Base-by-base conservation (phyloP, 2,888 invertebrate species). In the Scaptomyza caliginosa region DNA sequence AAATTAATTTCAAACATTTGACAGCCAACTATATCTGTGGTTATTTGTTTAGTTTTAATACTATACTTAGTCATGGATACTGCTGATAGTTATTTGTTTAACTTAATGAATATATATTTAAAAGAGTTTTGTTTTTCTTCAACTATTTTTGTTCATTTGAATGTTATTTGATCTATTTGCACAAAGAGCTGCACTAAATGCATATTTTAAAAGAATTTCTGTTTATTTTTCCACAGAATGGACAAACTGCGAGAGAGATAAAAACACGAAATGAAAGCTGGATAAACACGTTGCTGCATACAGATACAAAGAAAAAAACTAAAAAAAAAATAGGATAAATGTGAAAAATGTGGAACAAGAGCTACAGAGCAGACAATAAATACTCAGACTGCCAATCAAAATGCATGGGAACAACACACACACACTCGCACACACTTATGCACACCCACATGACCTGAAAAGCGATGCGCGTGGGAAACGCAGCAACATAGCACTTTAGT, bases 1-100 rank as follows among this genome's bases (percentile, higher is more conserved):
- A 77, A 83, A 58, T 46, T 52, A 68, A 78, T 78, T 36, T 55
- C 40, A 67, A 32, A 26, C 26, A 24, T 70, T 17, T 58, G 51
- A 48, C 48, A 57, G n/a, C 1, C 19, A 21, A 16, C 21, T 49
- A 13, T 38, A 43, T 24, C n/a, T 45, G 23, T 7, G 19, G 16
- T 7, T 30, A 28, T 45, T 19, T 26, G 13, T 26, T 21, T 38
- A 40, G 23, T 6, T 23, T 23, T 23, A 0, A 0, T 1, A 4
- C 7, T 23, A 5, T n/a, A n/a, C n/a, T n/a, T n/a, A n/a, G n/a
- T n/a, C n/a, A n/a, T n/a, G n/a, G n/a, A n/a, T n/a, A n/a, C n/a
- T n/a, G n/a, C n/a, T n/a, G n/a, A n/a, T n/a, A n/a, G n/a, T n/a
- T n/a, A n/a, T n/a, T n/a, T 24, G 8, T 24, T 24, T 7, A 26